Conservation (phyloP, 2,113 vertebrate genomes). For the Proterorhinus semilunaris region DNA sequence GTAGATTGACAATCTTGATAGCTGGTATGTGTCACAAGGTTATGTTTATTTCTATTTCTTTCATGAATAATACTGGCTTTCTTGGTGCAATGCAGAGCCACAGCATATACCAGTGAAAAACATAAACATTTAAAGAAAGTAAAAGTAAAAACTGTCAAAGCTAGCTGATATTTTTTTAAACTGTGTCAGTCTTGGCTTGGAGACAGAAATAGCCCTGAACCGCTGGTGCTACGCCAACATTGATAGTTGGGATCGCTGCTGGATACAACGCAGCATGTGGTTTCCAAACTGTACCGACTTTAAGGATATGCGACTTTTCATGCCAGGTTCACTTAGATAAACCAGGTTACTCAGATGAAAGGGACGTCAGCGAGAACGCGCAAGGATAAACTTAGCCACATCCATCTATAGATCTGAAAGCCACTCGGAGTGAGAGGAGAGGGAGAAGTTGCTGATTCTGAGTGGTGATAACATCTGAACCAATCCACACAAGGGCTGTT, state of each 20-base stretch:
- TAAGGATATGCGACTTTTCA: conserved; percentile 9
- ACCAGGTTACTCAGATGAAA: conserved; percentile 24
- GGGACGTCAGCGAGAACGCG: not conserved
- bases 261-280: conserved; percentile 2
- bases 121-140: not conserved
- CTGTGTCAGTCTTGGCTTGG: conserved; percentile 8
- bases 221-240: conserved; percentile 6
- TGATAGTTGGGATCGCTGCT: conserved; percentile 6
- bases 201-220: conserved; percentile 2
- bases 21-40: not conserved
- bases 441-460: conserved; percentile 42
- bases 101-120: not conserved
- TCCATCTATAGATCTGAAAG: conserved; percentile 25
- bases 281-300: conserved; percentile 1
- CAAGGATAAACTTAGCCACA: conserved; percentile 22
- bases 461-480: conserved; percentile 61
- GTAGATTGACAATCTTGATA: not conserved
- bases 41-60: not conserved
- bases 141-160: not conserved
- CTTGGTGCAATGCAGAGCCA: not conserved
- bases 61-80: not conserved
- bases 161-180: conserved; percentile 16
- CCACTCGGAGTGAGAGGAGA: conserved; percentile 16
- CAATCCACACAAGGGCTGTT: conserved; percentile 58
- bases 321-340: conserved; percentile 3